Evolutionary conservation across 2,888 invertebrate genomes (phyloP), one percentile per base, ranked within the genome.

Genomic region (Amblyjoppa fuscipennis): DNA sequence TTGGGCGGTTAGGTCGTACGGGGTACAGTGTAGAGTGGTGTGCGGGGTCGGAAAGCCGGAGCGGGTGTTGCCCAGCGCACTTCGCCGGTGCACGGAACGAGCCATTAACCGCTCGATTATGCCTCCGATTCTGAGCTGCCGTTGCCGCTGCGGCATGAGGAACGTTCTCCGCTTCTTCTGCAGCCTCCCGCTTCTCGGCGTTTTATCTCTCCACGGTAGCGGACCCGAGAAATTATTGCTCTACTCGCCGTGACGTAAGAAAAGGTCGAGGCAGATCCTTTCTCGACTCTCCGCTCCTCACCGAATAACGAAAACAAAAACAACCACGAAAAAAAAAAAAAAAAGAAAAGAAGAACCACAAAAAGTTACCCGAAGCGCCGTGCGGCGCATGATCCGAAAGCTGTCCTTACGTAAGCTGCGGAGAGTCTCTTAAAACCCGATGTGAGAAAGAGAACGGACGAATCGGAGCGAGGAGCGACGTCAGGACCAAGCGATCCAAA

Each of bases 131-230:
- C 87, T 84, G 77, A 75, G 82, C 80, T 73, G 73, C 79, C 31
- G 77, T 53, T 71, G 74, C 25, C 41, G 75, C 77, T 45, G 69
- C 68, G 56, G 73, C 83, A 77, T 77, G 80, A 86, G 76, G 45
- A 81, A 77, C 80, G 77, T 77, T 86, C 56, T 56, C 56, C 53
- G 70, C 70, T 70, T 70, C 81, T 66, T 45, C 61, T 49, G 78
- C 84, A 31, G 49, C 69, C 75, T 56, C 41, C 38, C 53, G 61
- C 76, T 83, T 74, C 87, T 78, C 84, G 61, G 31, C 83, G 83
- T 85, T 87, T 87, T 87, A 87, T 87, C 87, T 87, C 83, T 81
- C 83, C 69, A 85, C 87, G 85, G 87, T 87, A 87, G 87, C 87
- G 76, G 59, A 73, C 73, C 74, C 71, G 81, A 86, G 86, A 86